These are phyloP conservation scores for Adrianichthys oophorus DNA, from an alignment of 2,797 vertebrate genomes.

Conservation along the genomic window DNA sequence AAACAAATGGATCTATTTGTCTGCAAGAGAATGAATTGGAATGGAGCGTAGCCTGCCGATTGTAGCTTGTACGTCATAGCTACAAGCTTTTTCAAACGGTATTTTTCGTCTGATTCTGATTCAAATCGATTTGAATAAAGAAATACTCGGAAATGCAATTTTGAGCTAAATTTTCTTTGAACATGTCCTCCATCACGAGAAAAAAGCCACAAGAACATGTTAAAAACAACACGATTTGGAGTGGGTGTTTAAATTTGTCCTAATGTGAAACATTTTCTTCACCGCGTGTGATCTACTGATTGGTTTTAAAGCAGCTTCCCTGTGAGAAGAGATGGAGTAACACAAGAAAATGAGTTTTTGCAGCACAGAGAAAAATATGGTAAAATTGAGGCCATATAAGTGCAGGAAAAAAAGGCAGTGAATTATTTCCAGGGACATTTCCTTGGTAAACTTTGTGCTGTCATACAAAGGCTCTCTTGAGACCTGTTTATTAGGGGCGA, in stretches of 20 bases:
- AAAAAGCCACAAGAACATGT: too few relatives aligned
- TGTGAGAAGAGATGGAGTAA: slow-evolving; percentile 29
- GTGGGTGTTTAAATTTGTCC: slow-evolving; percentile 1
- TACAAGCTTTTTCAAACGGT: too few relatives aligned
- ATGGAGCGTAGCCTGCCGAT: too few relatives aligned
- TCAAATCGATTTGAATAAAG: too few relatives aligned
- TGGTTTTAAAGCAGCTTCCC: slow-evolving; percentile 24
- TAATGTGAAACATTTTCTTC: not conserved
- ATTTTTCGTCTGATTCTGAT: too few relatives aligned
- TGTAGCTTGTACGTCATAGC: too few relatives aligned
- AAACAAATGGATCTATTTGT: too few relatives aligned
- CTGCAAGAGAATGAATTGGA: too few relatives aligned
- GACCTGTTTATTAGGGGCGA: slow-evolving; percentile 52
- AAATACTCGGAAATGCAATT: too few relatives aligned
- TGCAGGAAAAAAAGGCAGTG: slow-evolving; percentile 33
- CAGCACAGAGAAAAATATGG: slow-evolving; percentile 9
- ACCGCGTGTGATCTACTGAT: slow-evolving; percentile 29
- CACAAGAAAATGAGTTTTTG: slow-evolving; percentile 25
- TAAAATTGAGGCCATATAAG: slow-evolving; percentile 33
- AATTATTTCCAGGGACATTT: slow-evolving; percentile 33
- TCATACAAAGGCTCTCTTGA: slow-evolving; percentile 45
- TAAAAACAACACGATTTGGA: too few relatives aligned
- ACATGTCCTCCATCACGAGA: too few relatives aligned
- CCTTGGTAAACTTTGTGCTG: slow-evolving; percentile 41
- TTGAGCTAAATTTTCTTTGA: too few relatives aligned